A percentile compares a stretch with the other conserved stretches of the same genome.
phyloP scores from a whole-genome alignment of 1,140 invertebrate genomes.

The Drosophila tsacasi region DNA sequence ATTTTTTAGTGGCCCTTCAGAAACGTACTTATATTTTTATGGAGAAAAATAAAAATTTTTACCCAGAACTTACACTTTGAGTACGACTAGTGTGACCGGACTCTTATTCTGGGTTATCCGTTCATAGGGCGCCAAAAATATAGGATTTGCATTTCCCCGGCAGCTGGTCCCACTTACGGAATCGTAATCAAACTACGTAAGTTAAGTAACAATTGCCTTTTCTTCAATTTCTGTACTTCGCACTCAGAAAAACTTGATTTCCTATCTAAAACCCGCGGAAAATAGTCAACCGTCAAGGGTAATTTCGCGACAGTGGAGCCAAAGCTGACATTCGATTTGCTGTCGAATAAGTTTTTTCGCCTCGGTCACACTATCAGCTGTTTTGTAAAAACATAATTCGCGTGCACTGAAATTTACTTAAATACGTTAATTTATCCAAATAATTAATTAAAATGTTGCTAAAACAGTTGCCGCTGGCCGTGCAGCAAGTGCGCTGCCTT shows the following conservation, averaged over 20 bases:
- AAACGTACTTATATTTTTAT: slow-evolving; percentile 36
- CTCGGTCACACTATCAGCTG: slow-evolving; percentile 24
- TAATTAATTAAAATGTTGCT: slow-evolving; percentile 52
- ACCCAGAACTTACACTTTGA: slow-evolving; percentile 48
- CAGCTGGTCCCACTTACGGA: neutral
- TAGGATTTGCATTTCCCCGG: neutral
- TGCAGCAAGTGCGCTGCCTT: slow-evolving; percentile 63
- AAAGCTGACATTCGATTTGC: neutral
- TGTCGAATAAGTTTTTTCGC: neutral
- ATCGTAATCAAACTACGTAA: neutral
- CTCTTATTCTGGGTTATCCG: neutral
- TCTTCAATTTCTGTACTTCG: neutral
- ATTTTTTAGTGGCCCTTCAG: neutral
- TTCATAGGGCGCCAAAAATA: neutral
- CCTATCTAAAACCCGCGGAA: neutral
- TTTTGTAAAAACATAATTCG: slow-evolving; percentile 14
- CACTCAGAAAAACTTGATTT: neutral
- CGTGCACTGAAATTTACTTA: neutral
- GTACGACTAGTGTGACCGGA: slow-evolving; percentile 30
- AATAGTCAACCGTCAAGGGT: neutral
- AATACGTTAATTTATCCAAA: neutral
- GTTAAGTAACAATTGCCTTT: neutral
- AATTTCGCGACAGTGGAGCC: too few relatives aligned
- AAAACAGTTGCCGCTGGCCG: slow-evolving; percentile 37
- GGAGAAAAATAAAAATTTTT: slow-evolving; percentile 19